Conservation (phyloP, 2,113 vertebrate genomes). For the Burhinus bistriatus region DNA sequence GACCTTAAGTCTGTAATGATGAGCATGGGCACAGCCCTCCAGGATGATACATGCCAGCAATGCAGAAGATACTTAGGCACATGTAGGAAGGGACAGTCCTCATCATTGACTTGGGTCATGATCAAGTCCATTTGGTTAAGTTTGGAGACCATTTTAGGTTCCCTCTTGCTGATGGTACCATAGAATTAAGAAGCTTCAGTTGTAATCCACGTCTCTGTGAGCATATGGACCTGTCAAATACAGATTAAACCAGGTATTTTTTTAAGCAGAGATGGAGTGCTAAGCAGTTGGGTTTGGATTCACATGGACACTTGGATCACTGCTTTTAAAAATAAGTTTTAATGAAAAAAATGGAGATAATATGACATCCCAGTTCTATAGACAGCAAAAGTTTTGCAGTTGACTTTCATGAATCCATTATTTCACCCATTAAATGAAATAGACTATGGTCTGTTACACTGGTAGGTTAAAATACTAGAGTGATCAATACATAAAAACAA, state of each 20-base stretch:
- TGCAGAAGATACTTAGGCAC: not conserved
- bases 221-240: not conserved
- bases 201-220: not conserved
- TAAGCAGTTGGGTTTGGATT: not conserved
- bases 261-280: not conserved
- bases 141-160: not conserved
- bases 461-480: not conserved
- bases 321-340: not conserved
- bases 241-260: not conserved
- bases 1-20: not conserved
- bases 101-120: not conserved
- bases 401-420: not conserved
- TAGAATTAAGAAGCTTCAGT: not conserved
- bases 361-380: not conserved
- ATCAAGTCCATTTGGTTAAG: not conserved
- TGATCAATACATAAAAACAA: not conserved
- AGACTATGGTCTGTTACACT: not conserved
- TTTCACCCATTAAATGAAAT: constrained; percentile 2
- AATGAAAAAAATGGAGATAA: not conserved
- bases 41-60: not conserved
- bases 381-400: not conserved
- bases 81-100: not conserved
- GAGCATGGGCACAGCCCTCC: not conserved
- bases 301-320: not conserved
- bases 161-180: not conserved